A percentile compares a stretch with the other conserved stretches of the same genome.
phyloP scores from a whole-genome alignment of 2,113 vertebrate species.

The Enhydra lutris region DNA sequence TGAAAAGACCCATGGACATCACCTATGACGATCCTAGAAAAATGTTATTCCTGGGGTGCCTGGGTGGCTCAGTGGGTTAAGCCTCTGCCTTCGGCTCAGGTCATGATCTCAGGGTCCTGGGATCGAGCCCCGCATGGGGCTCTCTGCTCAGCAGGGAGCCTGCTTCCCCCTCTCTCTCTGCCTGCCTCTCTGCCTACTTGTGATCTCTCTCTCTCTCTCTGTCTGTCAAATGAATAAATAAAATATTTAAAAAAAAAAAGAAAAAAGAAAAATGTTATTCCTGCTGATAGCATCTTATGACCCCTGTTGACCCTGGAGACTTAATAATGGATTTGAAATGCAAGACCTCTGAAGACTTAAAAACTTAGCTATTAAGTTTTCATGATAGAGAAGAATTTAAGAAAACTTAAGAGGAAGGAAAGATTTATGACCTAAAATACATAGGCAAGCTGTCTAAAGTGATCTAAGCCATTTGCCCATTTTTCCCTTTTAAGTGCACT shows the following conservation, averaged over 20 bases:
- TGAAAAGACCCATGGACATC: neutral
- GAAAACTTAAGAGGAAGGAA: neutral
- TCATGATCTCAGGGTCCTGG: no score
- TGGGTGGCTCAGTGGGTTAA: no score
- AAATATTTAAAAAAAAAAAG: no score
- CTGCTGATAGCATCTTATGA: neutral
- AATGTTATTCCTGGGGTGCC: no score
- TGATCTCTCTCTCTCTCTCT: no score
- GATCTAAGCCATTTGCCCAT: neutral
- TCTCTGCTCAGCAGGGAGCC: no score
- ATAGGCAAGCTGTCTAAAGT: neutral
- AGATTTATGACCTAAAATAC: neutral
- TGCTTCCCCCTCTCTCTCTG: no score
- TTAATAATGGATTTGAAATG: neutral
- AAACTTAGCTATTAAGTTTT: neutral
- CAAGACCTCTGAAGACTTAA: neutral
- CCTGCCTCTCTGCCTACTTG: no score
- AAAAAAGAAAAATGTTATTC: accelerated
- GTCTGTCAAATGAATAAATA: no score
- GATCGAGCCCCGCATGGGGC: no score
- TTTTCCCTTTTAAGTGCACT: neutral
- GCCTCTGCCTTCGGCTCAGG: no score
- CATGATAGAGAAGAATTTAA: neutral
- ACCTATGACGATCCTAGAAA: accelerated
- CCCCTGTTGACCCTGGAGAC: neutral